Evolutionary conservation across 2,888 invertebrate genomes (phyloP), one percentile per base, ranked within the genome.

Genomic region (Vannuccia rotundouncinata): DNA sequence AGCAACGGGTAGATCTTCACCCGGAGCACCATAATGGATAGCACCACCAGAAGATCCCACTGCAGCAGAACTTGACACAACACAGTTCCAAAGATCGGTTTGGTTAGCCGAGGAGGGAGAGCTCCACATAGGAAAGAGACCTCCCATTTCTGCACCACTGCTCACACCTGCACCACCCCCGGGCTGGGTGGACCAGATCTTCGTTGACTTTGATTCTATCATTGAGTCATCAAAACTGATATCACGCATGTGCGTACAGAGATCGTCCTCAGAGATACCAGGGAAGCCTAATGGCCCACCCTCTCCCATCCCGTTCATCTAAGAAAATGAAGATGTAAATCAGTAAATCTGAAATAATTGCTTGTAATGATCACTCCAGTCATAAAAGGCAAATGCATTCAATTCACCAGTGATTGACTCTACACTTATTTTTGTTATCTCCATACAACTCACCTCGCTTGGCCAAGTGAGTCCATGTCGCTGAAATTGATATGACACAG

Each of bases 401-500:
- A n/a, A n/a, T n/a, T n/a, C n/a, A n/a, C n/a, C n/a, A n/a, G n/a
- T n/a, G n/a, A n/a, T n/a, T n/a, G n/a, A n/a, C n/a, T n/a, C n/a
- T n/a, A n/a, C n/a, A n/a, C n/a, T n/a, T n/a, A n/a, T n/a, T n/a
- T n/a, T n/a, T n/a, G n/a, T n/a, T n/a, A n/a, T n/a, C n/a, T n/a
- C n/a, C n/a, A n/a, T n/a, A n/a, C n/a, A n/a, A n/a, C n/a, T n/a
- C n/a, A 66, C 66, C 66, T 66, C 66, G 25, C 66, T 66, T 22
- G 66, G 66, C 66, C 66, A 66, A 27, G 5, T 66, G 25, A 66
- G 66, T 5, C 66, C 66, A 66, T 77, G 77, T 31, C 77, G 25
- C 31, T 77, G 77, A 27, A 77, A 77, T 27, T 77, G 77, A 31
- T 77, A 77, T 0, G 77, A 30, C 0, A 77, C 77, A 17, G 31